Conservation (phyloP, 2,888 invertebrate genomes). For the Congeria kusceri region DNA sequence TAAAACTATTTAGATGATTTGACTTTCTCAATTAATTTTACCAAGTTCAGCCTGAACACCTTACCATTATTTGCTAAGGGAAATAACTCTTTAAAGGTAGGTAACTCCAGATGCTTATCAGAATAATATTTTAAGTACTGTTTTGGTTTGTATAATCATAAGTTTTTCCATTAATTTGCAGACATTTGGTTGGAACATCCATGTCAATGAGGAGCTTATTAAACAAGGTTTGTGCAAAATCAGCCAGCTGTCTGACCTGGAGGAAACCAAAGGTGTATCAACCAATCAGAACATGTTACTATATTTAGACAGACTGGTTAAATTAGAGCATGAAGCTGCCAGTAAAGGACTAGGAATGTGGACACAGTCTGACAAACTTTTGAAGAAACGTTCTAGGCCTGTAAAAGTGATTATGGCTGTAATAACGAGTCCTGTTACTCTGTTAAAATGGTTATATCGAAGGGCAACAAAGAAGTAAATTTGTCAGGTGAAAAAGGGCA, state of each 20-base stretch:
- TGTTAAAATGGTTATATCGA: constrained; percentile 41
- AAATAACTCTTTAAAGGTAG: no score
- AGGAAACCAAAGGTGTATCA: constrained; percentile 5
- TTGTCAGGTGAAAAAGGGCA: no score
- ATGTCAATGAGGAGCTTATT: constrained; percentile 42
- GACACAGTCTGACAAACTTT: constrained; percentile 15
- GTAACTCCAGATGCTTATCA: no score
- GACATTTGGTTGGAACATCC: constrained; percentile 33
- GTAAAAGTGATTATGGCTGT: constrained; percentile 20
- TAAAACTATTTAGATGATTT: no score
- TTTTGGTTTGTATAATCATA: no score
- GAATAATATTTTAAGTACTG: no score
- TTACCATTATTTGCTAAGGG: no score
- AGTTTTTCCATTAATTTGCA: constrained; percentile 24
- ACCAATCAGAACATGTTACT: constrained; percentile 33
- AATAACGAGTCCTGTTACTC: constrained; percentile 26
- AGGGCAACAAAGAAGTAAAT: constrained; percentile 6
- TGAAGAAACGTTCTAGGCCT: neutral
- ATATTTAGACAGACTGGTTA: constrained; percentile 43
- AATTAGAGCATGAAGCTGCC: constrained; percentile 33
- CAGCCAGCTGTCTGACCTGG: constrained; percentile 6
- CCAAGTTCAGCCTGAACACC: no score
- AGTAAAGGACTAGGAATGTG: constrained; percentile 44
- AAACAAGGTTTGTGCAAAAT: constrained; percentile 43
- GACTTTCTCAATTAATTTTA: no score